These are phyloP conservation scores for Callipepla squamata DNA, from an alignment of 2,113 vertebrate species.

Conservation along the genomic window DNA sequence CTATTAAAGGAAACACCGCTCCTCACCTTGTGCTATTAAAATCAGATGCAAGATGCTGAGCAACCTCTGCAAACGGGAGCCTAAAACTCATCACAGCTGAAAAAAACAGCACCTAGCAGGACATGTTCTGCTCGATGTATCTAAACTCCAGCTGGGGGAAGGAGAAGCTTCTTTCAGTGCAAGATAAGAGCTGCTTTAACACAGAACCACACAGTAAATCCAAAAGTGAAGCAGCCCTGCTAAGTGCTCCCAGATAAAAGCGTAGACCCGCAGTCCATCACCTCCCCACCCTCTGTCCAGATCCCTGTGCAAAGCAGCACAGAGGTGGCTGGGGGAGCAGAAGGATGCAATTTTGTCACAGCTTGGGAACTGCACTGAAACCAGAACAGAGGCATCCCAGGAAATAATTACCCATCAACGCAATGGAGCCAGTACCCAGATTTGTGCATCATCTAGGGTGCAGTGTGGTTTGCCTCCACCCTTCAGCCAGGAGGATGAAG, in stretches of 20 bases:
- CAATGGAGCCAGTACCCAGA: background rate
- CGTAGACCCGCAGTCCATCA: background rate
- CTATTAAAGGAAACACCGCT: background rate
- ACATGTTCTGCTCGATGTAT: background rate
- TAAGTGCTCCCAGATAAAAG: background rate
- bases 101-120: background rate
- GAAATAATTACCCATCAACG: background rate
- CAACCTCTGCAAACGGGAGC: background rate
- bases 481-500: background rate
- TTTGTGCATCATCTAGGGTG: background rate
- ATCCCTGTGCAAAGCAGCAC: background rate
- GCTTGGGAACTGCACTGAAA: background rate
- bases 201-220: background rate
- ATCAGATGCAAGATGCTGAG: background rate
- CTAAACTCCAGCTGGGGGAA: background rate
- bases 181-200: background rate
- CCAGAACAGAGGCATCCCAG: background rate
- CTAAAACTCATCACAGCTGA: background rate
- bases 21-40: slow-evolving; percentile 7
- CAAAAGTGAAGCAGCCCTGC: background rate
- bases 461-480: background rate
- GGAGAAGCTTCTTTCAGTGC: background rate
- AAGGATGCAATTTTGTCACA: background rate
- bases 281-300: background rate
- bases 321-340: background rate